Evolutionary conservation across 2,888 invertebrate genomes (phyloP).

Genomic region (Acheta domesticus): DNA sequence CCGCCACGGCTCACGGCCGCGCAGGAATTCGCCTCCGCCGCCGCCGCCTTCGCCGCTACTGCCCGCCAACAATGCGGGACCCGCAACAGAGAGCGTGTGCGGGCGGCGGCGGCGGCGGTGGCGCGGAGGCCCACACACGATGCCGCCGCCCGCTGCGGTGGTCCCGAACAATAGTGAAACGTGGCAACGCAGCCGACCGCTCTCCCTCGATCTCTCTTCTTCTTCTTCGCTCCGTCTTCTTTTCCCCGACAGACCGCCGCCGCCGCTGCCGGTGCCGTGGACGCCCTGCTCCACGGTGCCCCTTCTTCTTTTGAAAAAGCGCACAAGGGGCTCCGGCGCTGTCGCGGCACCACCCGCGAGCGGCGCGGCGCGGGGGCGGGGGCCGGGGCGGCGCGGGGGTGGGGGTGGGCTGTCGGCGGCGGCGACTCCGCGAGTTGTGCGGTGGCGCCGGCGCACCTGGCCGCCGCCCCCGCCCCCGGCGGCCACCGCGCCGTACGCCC

Average conservation of each 20-base stretch:
- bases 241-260: background rate
- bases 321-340: constrained; percentile 6
- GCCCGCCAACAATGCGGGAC: constrained; percentile 4
- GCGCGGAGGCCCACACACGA: background rate
- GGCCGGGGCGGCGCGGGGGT: constrained; percentile 27
- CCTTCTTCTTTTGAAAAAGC: constrained; percentile 22
- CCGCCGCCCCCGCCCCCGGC: constrained; percentile 19
- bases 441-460: constrained; percentile 19
- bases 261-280: background rate
- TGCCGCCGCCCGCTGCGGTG: constrained; percentile 22
- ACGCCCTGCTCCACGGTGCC: background rate
- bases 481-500: constrained; percentile 1
- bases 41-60: background rate
- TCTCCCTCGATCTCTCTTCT: constrained; percentile 28
- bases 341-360: constrained; percentile 21
- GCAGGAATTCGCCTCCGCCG: background rate
- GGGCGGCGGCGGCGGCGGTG: background rate
- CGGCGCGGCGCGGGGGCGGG: constrained; percentile 27
- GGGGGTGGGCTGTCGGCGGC: background rate
- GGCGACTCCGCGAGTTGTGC: constrained; percentile 3
- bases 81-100: no score
- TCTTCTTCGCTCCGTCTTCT: constrained; percentile 31
- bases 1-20: constrained; percentile 3
- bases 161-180: constrained; percentile 25
- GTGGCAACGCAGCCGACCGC: constrained; percentile 29